Evolutionary conservation across 1,140 invertebrate genomes (phyloP).

Genomic region (Drosophila mojavensis): DNA sequence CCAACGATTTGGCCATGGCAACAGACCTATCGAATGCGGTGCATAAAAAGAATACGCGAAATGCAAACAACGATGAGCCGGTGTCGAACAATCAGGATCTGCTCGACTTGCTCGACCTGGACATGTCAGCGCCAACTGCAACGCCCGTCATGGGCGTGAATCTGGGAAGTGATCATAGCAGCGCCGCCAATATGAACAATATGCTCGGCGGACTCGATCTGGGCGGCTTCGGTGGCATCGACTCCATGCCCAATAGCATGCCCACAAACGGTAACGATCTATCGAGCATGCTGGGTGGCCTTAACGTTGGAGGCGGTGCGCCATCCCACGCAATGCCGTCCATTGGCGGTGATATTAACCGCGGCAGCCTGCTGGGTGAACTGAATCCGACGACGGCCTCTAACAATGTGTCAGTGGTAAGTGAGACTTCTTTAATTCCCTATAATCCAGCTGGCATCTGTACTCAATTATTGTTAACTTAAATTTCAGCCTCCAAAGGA

Average conservation of each 20-base stretch:
- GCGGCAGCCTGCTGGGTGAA: slow-evolving; percentile 57
- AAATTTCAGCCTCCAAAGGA: slow-evolving; percentile 55
- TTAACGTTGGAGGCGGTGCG: slow-evolving; percentile 18
- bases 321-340: slow-evolving; percentile 17
- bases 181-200: slow-evolving; percentile 70
- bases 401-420: slow-evolving; percentile 70
- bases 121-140: slow-evolving; percentile 84
- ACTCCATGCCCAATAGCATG: slow-evolving; percentile 43
- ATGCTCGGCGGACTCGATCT: slow-evolving; percentile 65
- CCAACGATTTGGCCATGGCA: slow-evolving; percentile 57
- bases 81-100: slow-evolving; percentile 91
- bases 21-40: slow-evolving; percentile 83
- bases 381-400: slow-evolving; percentile 57
- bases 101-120: slow-evolving; percentile 91
- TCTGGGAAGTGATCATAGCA: slow-evolving; percentile 41
- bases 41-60: slow-evolving; percentile 85
- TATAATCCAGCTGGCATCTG: background rate
- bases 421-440: background rate
- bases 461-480: background rate
- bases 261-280: slow-evolving; percentile 81
- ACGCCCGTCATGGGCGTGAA: slow-evolving; percentile 39
- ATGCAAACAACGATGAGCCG: slow-evolving; percentile 82
- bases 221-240: slow-evolving; percentile 45
- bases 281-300: slow-evolving; percentile 63
- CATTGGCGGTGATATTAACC: slow-evolving; percentile 36